Evolutionary conservation across 2,113 vertebrate species (phyloP).

Genomic region (Saccopteryx leptura): DNA sequence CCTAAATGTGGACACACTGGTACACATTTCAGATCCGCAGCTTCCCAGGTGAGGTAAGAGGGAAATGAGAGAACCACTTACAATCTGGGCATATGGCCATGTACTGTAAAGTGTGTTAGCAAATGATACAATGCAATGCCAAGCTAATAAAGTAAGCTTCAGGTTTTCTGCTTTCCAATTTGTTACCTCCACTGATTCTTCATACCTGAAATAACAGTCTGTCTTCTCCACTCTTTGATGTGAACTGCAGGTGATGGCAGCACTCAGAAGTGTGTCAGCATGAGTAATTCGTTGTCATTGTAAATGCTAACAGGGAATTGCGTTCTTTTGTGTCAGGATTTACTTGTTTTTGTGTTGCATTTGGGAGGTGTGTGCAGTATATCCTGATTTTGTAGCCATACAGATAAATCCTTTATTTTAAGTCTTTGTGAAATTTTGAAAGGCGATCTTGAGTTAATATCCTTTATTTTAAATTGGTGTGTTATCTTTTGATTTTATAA

Average conservation of each 20-base stretch:
- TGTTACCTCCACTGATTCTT: background rate
- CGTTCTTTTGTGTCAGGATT: background rate
- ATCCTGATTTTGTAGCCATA: background rate
- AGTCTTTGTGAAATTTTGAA: slow-evolving; percentile 38
- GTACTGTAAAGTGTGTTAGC: background rate
- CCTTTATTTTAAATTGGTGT: background rate
- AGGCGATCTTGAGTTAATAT: slow-evolving; percentile 3
- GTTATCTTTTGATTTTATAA: slow-evolving; percentile 27
- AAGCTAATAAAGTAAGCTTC: background rate
- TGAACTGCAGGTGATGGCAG: slow-evolving; percentile 30
- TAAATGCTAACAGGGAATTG: slow-evolving; percentile 31
- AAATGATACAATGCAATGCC: background rate
- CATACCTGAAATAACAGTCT: background rate
- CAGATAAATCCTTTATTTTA: background rate
- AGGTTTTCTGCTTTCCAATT: background rate
- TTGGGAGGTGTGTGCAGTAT: background rate
- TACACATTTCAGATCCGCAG: background rate
- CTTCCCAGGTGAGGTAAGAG: slow-evolving; percentile 35
- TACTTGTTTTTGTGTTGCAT: slow-evolving; percentile 3
- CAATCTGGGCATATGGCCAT: background rate
- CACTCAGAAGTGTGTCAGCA: slow-evolving; percentile 9
- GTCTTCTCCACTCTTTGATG: background rate
- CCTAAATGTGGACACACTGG: background rate
- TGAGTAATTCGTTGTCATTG: slow-evolving; percentile 1
- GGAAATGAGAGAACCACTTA: slow-evolving; percentile 19